A percentile compares a stretch with the other conserved stretches of the same genome.
These are phyloP conservation scores for Scomberomorus guttatus DNA, from an alignment of 2,797 vertebrate species.

Conservation along the genomic window DNA sequence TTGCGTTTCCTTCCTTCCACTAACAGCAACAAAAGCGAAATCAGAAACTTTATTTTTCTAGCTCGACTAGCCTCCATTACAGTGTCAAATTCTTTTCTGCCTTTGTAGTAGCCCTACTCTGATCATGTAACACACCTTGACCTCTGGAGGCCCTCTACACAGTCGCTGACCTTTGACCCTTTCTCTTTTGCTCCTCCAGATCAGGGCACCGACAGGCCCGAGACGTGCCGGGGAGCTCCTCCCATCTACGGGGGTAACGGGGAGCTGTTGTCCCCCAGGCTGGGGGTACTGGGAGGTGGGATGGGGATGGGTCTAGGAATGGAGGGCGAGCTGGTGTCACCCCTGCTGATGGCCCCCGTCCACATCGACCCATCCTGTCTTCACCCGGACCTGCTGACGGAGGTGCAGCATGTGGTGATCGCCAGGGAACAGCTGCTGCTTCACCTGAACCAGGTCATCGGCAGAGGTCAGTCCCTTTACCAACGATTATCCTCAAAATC, in stretches of 20 bases:
- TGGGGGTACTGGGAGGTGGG: constrained; percentile 77
- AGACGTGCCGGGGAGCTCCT: constrained; percentile 90
- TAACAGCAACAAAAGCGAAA: constrained; percentile 30
- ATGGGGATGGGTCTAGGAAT: constrained; percentile 71
- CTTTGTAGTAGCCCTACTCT: constrained; percentile 60
- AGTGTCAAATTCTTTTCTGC: constrained; percentile 47
- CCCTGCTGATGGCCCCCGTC: constrained; percentile 91
- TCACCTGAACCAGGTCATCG: constrained; percentile 95
- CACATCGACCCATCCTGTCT: constrained; percentile 94
- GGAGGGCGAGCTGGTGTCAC: constrained; percentile 93
- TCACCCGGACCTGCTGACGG: constrained; percentile 95
- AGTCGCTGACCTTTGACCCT: constrained; percentile 69
- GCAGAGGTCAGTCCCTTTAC: constrained; percentile 89
- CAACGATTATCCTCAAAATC: no score
- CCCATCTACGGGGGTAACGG: constrained; percentile 85
- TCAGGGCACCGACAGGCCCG: constrained; percentile 92
- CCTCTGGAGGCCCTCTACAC: constrained; percentile 49
- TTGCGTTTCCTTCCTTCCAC: constrained; percentile 24
- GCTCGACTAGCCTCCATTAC: constrained; percentile 37
- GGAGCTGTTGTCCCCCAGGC: constrained; percentile 91
- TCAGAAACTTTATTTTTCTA: constrained; percentile 52
- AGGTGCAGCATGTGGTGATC: constrained; percentile 97
- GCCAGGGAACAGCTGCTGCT: constrained; percentile 93
- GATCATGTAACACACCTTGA: constrained; percentile 69
- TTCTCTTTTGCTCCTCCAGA: constrained; percentile 83